phyloP scores from a whole-genome alignment of 2,113 vertebrate genomes.

The Carassius gibelio region DNA sequence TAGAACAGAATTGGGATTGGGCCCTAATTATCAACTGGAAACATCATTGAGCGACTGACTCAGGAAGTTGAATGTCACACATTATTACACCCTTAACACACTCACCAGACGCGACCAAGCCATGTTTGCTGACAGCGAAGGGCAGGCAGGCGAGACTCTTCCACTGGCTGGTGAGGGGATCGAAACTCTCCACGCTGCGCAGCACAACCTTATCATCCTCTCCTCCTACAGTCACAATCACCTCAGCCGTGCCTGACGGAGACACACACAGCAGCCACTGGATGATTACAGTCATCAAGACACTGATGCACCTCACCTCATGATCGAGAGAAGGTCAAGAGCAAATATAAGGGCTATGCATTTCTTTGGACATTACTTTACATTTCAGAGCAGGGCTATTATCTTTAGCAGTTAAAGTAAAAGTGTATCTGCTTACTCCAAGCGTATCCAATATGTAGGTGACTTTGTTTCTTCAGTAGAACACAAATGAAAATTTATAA shows the following conservation, averaged over 20 bases:
- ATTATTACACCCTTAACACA: not conserved
- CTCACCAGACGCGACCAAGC: constrained; percentile 79
- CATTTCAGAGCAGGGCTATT: not conserved
- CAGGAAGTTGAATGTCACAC: not conserved
- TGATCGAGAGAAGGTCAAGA: not conserved
- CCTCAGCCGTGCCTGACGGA: constrained; percentile 74
- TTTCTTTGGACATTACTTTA: not conserved
- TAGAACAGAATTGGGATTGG: too few species aligned
- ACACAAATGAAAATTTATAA: too few species aligned
- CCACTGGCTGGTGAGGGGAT: constrained; percentile 77
- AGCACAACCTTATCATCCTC: constrained; percentile 83
- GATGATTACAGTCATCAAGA: not conserved
- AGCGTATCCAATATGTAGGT: too few species aligned
- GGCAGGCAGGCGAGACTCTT: constrained; percentile 80
- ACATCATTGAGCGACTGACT: not conserved
- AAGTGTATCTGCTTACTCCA: too few species aligned
- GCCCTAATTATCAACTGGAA: not conserved
- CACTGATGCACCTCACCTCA: not conserved
- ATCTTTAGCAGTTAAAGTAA: not conserved
- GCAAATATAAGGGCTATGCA: too few species aligned
- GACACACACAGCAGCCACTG: constrained; percentile 27
- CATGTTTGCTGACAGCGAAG: constrained; percentile 82
- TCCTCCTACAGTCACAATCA: constrained; percentile 80
- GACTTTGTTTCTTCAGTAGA: too few species aligned
- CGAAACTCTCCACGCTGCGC: constrained; percentile 80